These are phyloP conservation scores for Brachionus koreanus DNA, from an alignment of 1,140 invertebrate species.

Conservation along the genomic window DNA sequence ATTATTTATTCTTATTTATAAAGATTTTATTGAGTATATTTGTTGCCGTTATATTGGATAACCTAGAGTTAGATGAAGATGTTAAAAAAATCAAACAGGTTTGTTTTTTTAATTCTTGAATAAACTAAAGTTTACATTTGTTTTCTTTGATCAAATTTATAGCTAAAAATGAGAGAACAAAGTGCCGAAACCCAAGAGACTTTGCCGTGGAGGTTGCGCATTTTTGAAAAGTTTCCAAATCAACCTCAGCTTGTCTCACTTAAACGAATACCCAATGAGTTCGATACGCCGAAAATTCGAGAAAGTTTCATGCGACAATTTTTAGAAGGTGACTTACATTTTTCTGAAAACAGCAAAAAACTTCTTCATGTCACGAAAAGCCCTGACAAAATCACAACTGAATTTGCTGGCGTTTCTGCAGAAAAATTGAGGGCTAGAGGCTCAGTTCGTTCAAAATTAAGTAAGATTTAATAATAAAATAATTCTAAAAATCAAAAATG, in stretches of 20 bases:
- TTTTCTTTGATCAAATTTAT: conserved; percentile 44
- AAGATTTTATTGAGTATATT: conserved; percentile 98
- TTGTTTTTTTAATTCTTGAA: not conserved
- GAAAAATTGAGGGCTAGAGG: not conserved
- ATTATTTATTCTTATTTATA: conserved; percentile 48
- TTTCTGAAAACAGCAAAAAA: conserved; percentile 47
- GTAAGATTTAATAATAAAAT: not conserved
- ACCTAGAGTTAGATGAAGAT: conserved; percentile 97
- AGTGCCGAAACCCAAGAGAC: conserved; percentile 87
- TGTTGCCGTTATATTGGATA: conserved; percentile 99
- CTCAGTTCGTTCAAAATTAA: not conserved
- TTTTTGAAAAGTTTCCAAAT: conserved; percentile 98
- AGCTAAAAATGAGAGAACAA: conserved; percentile 86
- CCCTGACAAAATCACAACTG: not conserved
- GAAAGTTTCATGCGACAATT: conserved; percentile 99
- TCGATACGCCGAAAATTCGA: conserved; percentile 88
- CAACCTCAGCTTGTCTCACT: conserved; percentile 96
- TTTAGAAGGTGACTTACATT: conserved; percentile 63
- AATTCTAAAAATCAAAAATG: no score
- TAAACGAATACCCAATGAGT: conserved; percentile 90
- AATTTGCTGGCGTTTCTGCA: not conserved
- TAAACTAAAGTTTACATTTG: not conserved
- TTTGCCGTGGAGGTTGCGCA: conserved; percentile 85
- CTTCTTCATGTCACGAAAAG: conserved; percentile 36
- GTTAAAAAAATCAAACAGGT: conserved; percentile 96